A percentile compares a stretch with the other conserved stretches of the same genome.
These are phyloP conservation scores for Synaphobranchus kaupii DNA, from an alignment of 2,797 vertebrate species.

Conservation along the genomic window DNA sequence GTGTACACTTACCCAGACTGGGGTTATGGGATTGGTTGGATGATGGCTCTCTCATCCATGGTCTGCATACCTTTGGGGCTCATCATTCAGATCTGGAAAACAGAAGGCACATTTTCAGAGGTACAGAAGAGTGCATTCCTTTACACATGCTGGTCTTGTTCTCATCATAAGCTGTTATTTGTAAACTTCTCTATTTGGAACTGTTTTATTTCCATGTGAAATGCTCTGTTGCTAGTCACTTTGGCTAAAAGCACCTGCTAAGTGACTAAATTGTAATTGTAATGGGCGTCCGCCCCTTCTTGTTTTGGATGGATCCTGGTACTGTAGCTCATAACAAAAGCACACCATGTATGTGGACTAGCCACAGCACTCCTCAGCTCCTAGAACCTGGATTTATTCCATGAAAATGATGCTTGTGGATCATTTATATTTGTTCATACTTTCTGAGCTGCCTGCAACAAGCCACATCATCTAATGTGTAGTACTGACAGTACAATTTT, in stretches of 20 bases:
- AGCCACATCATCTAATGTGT: not conserved
- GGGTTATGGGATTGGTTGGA: conserved; percentile 97
- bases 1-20: conserved; percentile 93
- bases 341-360: not conserved
- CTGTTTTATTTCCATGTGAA: too few species aligned
- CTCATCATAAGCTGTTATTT: not conserved
- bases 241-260: too few species aligned
- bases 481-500: not conserved
- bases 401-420: not conserved
- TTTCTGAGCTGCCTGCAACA: not conserved
- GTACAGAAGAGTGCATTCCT: conserved; percentile 62
- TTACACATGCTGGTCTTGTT: not conserved
- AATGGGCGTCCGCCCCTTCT: not conserved
- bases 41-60: conserved; percentile 98
- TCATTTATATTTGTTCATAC: not conserved
- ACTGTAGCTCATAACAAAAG: not conserved
- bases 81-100: conserved; percentile 86
- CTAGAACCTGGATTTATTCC: not conserved
- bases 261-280: too few species aligned
- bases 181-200: too few species aligned
- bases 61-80: conserved; percentile 92
- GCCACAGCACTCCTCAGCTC: not conserved
- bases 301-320: not conserved
- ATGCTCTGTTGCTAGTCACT: too few species aligned
- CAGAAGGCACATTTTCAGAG: conserved; percentile 88